Evolutionary conservation across 2,888 invertebrate species (phyloP).

Genomic region (Microdon myrmicae): DNA sequence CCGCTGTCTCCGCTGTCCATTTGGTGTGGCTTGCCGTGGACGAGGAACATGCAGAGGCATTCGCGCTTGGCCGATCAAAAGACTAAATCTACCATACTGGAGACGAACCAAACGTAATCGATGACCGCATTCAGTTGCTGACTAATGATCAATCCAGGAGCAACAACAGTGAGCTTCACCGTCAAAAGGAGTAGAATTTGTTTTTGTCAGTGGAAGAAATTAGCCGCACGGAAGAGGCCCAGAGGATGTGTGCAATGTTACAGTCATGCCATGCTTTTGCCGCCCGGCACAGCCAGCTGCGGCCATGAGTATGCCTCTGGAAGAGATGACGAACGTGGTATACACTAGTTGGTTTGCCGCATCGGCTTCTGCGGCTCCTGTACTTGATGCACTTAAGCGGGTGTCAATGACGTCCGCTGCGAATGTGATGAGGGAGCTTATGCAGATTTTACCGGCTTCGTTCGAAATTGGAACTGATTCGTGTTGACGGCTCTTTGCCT

Average conservation of each 20-base stretch:
- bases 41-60: no score
- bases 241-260: slow-evolving; percentile 16
- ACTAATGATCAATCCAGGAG: slow-evolving; percentile 51
- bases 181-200: slow-evolving; percentile 48
- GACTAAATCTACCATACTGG: slow-evolving; percentile 46
- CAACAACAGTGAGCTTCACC: slow-evolving; percentile 43
- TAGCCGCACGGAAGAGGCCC: slow-evolving; percentile 29
- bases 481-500: slow-evolving; percentile 52
- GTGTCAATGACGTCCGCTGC: slow-evolving; percentile 44
- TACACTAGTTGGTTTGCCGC: slow-evolving; percentile 37
- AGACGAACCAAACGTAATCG: slow-evolving; percentile 51
- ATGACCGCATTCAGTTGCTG: slow-evolving; percentile 48
- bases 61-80: slow-evolving; percentile 36
- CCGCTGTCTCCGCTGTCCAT: no score
- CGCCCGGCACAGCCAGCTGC: no score
- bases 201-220: slow-evolving; percentile 50
- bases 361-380: slow-evolving; percentile 39
- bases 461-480: slow-evolving; percentile 48
- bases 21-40: no score
- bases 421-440: slow-evolving; percentile 41
- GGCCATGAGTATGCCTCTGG: slow-evolving; percentile 12
- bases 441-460: slow-evolving; percentile 40
- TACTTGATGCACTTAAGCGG: slow-evolving; percentile 29
- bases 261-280: slow-evolving; percentile 21
- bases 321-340: slow-evolving; percentile 44